Evolutionary conservation across 2,888 invertebrate genomes (phyloP).

Genomic region (Euzophera pinguis): DNA sequence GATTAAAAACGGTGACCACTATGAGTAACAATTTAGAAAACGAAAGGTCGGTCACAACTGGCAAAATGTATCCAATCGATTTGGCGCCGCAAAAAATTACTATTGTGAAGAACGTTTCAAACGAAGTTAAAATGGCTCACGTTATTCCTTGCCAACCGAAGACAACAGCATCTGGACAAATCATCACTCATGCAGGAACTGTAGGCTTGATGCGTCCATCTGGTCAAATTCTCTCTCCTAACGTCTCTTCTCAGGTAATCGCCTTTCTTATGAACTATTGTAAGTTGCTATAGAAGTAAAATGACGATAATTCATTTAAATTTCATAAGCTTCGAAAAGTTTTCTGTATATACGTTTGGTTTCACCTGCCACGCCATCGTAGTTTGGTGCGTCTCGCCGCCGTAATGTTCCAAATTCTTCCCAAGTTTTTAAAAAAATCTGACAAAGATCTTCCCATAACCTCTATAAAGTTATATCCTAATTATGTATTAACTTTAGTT

Average conservation of each 20-base stretch:
- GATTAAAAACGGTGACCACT: slow-evolving; percentile 27
- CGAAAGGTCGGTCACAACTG: slow-evolving; percentile 76
- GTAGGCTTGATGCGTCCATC: slow-evolving; percentile 69
- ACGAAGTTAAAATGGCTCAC: slow-evolving; percentile 73
- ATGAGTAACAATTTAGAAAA: slow-evolving; percentile 75
- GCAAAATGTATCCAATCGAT: slow-evolving; percentile 79
- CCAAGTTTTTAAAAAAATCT: too few species aligned
- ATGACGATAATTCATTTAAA: too few species aligned
- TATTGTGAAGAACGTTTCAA: slow-evolving; percentile 69
- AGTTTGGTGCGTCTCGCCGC: too few species aligned
- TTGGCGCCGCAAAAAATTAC: slow-evolving; percentile 76
- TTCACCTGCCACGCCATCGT: neutral
- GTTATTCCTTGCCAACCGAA: slow-evolving; percentile 63
- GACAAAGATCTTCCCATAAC: too few species aligned
- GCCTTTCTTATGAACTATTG: neutral
- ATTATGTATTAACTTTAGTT: too few species aligned
- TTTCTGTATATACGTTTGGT: too few species aligned
- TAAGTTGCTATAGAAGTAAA: neutral
- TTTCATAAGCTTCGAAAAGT: too few species aligned
- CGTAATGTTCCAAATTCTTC: too few species aligned
- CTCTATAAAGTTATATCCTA: too few species aligned
- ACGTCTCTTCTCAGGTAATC: slow-evolving; percentile 65
- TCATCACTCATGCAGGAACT: slow-evolving; percentile 59
- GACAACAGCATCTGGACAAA: slow-evolving; percentile 55
- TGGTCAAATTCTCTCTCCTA: slow-evolving; percentile 67